These are phyloP conservation scores for Enteromius mattozi DNA, from an alignment of 2,797 vertebrate species.

Conservation along the genomic window DNA sequence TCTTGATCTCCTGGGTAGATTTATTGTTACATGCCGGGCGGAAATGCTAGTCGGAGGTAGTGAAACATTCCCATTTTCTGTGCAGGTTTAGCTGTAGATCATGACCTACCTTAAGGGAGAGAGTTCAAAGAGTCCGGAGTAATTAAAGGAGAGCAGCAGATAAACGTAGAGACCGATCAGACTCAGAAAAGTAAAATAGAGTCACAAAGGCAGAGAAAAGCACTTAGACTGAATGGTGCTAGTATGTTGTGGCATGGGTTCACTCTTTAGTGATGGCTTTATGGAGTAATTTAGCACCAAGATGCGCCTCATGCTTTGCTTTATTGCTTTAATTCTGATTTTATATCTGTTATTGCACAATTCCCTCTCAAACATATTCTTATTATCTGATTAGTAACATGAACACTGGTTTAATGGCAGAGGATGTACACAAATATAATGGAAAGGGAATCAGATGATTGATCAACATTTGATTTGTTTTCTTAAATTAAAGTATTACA, in stretches of 20 bases:
- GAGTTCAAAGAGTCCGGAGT: constrained; percentile 23
- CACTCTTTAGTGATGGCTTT: background rate
- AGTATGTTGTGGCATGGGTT: background rate
- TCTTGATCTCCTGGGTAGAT: constrained; percentile 71
- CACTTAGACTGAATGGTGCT: background rate
- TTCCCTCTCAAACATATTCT: background rate
- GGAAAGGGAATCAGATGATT: background rate
- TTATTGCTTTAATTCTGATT: background rate
- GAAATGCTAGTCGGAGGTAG: constrained; percentile 6
- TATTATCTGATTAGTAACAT: background rate
- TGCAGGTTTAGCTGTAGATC: constrained; percentile 37
- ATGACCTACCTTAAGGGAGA: constrained; percentile 32
- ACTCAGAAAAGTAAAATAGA: background rate
- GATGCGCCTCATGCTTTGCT: background rate
- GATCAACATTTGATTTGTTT: background rate
- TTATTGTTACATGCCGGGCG: constrained; percentile 66
- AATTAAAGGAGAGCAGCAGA: background rate
- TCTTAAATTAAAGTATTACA: background rate
- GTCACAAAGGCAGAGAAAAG: background rate
- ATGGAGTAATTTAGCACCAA: constrained; percentile 4
- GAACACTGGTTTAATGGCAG: background rate
- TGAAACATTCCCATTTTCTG: constrained; percentile 14
- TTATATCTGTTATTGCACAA: background rate
- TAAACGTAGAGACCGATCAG: background rate
- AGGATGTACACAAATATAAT: background rate